Base-by-base conservation (phyloP, 2,113 vertebrate genomes). In the Progne subis region DNA sequence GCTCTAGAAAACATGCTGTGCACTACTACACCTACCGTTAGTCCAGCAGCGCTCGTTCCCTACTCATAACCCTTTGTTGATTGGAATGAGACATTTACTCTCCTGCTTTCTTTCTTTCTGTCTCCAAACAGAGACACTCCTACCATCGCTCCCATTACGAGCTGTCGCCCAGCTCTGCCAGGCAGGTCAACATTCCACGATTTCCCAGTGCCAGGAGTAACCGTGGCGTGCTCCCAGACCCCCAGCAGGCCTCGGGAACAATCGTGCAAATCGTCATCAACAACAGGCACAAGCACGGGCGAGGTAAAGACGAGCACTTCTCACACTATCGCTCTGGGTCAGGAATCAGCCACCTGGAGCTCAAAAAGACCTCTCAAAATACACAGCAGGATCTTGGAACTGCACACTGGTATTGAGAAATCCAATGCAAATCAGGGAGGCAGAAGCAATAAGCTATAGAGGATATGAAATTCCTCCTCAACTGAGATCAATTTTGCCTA, bases 221-320 rank as follows among this genome's bases (percentile, higher is more conserved):
- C 95, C 96, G 97, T 2, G 98, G 98, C 68, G 92, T 97, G 61
- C 95, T 98, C 1, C 96, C 97, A 0, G 98, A 98, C 74, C 97
- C 97, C 46, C 98, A 98, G 92, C 98, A 98, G 93, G 97, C 97
- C 28, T 98, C 98, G 1, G 98, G 98, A 32, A 98, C 98, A 9
- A 98, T 98, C 9, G 98, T 98, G 6, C 98, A 98, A 77, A 98
- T 98, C 1, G 97, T 98, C 86, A 98, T 98, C 90, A 98, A 98
- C 97, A 98, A 98, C 96, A 98, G 93, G 90, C 98, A 98, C 21
- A 98, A 97, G 88, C 98, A 98, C 0, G 98, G 98, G 39, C 97
- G 98, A 98, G 98, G 98, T 98, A 97, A 97, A 68, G 50, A 59
- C 24, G 43, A 71, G 18, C 9, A 18, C 55, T 91, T 57, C 13